These are phyloP conservation scores for Cheilosia soror DNA, from an alignment of 2,888 invertebrate species.

Conservation along the genomic window DNA sequence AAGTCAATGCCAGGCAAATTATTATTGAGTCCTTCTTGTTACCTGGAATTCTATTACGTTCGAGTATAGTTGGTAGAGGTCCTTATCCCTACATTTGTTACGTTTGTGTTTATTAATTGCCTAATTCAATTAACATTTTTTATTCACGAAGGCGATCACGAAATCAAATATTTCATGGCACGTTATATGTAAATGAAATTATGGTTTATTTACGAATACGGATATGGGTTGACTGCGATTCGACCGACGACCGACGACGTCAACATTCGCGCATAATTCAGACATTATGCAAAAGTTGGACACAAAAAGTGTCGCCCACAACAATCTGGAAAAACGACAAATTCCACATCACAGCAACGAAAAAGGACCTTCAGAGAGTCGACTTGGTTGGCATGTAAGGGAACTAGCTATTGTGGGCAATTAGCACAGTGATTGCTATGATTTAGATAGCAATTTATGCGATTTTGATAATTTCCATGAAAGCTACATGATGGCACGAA, in stretches of 20 bases:
- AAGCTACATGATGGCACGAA: slow-evolving; percentile 23
- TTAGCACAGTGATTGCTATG: slow-evolving; percentile 52
- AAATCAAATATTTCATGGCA: slow-evolving; percentile 63
- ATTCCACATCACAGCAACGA: slow-evolving; percentile 11
- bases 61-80: neutral
- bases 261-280: slow-evolving; percentile 47
- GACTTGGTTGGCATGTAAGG: slow-evolving; percentile 31
- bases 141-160: slow-evolving; percentile 56
- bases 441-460: slow-evolving; percentile 64
- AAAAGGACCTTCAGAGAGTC: slow-evolving; percentile 28
- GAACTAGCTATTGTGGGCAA: slow-evolving; percentile 48
- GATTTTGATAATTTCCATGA: slow-evolving; percentile 44
- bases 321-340: slow-evolving; percentile 48
- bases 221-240: slow-evolving; percentile 38
- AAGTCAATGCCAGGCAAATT: no score
- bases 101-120: slow-evolving; percentile 59
- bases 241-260: neutral
- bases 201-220: slow-evolving; percentile 43
- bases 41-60: slow-evolving; percentile 11
- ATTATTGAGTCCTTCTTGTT: slow-evolving; percentile 14
- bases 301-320: slow-evolving; percentile 44
- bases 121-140: slow-evolving; percentile 58
- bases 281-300: slow-evolving; percentile 36
- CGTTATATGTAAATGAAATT: slow-evolving; percentile 64
- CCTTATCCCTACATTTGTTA: slow-evolving; percentile 4